These are phyloP conservation scores for Crotalus tigris DNA, from an alignment of 2,113 vertebrate genomes.

Conservation along the genomic window DNA sequence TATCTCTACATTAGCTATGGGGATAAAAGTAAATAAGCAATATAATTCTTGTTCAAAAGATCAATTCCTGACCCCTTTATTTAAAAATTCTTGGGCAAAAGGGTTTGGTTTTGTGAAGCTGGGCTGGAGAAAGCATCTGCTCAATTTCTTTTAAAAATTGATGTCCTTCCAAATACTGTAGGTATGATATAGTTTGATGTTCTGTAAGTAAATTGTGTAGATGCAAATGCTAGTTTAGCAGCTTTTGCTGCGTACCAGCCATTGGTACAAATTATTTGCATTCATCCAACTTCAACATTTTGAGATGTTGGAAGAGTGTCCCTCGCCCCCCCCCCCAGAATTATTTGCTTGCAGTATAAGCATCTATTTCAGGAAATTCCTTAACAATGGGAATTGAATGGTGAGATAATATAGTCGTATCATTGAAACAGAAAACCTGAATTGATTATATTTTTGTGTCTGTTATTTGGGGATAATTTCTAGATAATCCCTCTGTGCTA, in stretches of 20 bases:
- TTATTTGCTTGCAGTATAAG: not conserved
- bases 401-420: slow-evolving; percentile 12
- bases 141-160: not conserved
- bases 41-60: not conserved
- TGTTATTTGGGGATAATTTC: not conserved
- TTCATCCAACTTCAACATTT: not conserved
- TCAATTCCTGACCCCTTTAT: not conserved
- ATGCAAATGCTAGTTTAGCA: not conserved
- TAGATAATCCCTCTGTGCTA: slow-evolving; percentile 7
- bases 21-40: not conserved
- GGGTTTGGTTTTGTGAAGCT: not conserved
- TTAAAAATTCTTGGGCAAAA: not conserved
- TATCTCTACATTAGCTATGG: not conserved
- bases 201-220: not conserved
- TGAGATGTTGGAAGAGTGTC: not conserved
- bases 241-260: not conserved
- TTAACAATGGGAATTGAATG: not conserved
- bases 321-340: not conserved
- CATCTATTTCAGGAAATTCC: not conserved
- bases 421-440: slow-evolving; percentile 6
- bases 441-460: slow-evolving; percentile 26
- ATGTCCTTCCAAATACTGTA: not conserved
- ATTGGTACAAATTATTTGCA: not conserved
- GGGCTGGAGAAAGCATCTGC: not conserved
- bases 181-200: not conserved